Evolutionary conservation across 2,797 vertebrate genomes (phyloP), one percentile per base, ranked within the genome.

Genomic region (Tangara arthus): DNA sequence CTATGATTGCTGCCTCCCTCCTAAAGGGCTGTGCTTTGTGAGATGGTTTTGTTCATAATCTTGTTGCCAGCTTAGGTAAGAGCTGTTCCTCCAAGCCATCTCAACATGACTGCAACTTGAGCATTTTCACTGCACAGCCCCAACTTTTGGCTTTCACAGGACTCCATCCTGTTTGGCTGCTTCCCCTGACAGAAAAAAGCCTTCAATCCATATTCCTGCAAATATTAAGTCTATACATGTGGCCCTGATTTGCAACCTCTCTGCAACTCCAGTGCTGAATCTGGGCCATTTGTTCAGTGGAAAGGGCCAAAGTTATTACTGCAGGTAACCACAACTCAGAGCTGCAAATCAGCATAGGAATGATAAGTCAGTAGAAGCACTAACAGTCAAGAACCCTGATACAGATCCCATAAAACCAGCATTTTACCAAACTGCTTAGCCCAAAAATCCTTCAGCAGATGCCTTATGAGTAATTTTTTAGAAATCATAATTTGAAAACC

Each of bases 381-480:
- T 79, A 95, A 91, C 44, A 86, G 61, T 89, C 53, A 71, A 89
- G 93, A 82, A 68, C 47, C 39, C 75, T 90, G 82, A 89, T 50
- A 95, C 1, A 78, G 55, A 91, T 65, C 34, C 76, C 35, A 39
- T 87, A 90, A 95, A 96, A 89, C 44, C 80, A 91, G 78, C 71
- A 82, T 41, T 93, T 68, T 69, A 76, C 72, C 90, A 85, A 78
- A 79, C 23, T 93, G 32, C 53, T 84, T 70, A 72, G 35, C 81
- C 92, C 94, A 97, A 96, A 94, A 95, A 96, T 66, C 87, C 89
- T 91, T 96, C 82, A 88, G 82, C 71, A 92, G 61, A 97, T 82
- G 47, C 81, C 83, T 93, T 93, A 87, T 89, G 80, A 76, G 56
- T 65, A 93, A 89, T 63, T 28, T 81, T 61, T 60, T 44, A 82